Percentiles rank a stretch among this genome's conserved stretches.
phyloP scores from a whole-genome alignment of 1,140 invertebrate genomes.

The Hyles euphorbiae region DNA sequence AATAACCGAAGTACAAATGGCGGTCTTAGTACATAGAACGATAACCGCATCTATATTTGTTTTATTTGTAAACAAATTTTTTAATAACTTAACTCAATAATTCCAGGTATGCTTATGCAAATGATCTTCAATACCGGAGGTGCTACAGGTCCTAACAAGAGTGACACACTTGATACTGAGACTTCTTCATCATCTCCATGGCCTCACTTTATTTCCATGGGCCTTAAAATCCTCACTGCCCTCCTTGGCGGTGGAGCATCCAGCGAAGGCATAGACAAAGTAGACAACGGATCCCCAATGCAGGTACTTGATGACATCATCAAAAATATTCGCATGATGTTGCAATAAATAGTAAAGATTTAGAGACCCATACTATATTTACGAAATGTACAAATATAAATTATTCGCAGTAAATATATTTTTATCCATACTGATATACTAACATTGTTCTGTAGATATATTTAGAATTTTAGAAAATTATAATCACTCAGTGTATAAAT shows the following conservation, averaged over 20 bases:
- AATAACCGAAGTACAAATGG: too few species aligned
- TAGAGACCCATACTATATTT: constrained; percentile 17
- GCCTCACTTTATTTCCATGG: constrained; percentile 88
- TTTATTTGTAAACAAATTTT: too few species aligned
- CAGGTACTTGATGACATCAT: constrained; percentile 78
- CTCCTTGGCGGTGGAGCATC: constrained; percentile 84
- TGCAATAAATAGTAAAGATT: constrained; percentile 22
- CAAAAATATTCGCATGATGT: constrained; percentile 6
- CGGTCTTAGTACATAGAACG: too few species aligned
- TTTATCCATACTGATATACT: constrained; percentile 61
- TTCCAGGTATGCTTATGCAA: constrained; percentile 85
- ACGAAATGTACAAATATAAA: constrained; percentile 40
- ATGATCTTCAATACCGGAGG: constrained; percentile 84
- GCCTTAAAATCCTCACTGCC: constrained; percentile 88
- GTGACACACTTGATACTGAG: constrained; percentile 83
- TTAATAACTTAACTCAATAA: too few species aligned
- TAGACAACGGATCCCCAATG: constrained; percentile 90
- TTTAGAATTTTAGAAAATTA: constrained; percentile 24
- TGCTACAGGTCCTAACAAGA: constrained; percentile 84
- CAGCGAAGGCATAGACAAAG: constrained; percentile 90
- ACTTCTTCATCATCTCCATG: constrained; percentile 84
- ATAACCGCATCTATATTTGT: too few species aligned
- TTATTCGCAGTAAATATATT: constrained; percentile 22
- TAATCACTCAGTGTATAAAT: constrained; percentile 53
- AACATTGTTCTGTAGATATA: constrained; percentile 63